phyloP scores from a whole-genome alignment of 2,888 invertebrate genomes.

The Dermolepida albohirtum region DNA sequence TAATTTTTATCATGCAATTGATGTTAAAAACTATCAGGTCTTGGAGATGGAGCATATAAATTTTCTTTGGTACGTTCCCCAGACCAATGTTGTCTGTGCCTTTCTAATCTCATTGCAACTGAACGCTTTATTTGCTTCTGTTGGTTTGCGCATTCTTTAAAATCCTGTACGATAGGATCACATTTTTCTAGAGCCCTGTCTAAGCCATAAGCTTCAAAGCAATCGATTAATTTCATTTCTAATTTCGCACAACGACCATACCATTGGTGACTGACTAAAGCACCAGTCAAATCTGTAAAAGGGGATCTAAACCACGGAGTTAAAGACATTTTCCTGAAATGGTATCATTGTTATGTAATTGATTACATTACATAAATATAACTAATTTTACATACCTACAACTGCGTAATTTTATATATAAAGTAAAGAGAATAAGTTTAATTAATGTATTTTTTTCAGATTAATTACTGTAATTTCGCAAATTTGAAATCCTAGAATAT shows the following conservation, averaged over 20 bases:
- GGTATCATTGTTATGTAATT: conserved; percentile 28
- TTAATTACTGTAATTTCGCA: too few species aligned
- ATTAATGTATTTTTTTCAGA: too few species aligned
- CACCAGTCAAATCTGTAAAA: conserved; percentile 78
- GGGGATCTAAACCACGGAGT: conserved; percentile 77
- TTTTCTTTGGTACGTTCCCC: conserved; percentile 71
- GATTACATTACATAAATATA: neutral
- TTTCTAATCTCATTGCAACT: conserved; percentile 73
- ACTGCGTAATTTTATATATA: neutral
- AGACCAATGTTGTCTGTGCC: conserved; percentile 70
- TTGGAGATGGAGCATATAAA: conserved; percentile 68
- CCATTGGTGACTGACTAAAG: conserved; percentile 74
- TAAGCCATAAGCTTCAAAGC: conserved; percentile 83
- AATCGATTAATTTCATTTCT: conserved; percentile 80
- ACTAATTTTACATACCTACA: conserved; percentile 9
- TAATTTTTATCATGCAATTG: neutral
- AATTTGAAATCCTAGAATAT: too few species aligned
- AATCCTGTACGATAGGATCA: conserved; percentile 73
- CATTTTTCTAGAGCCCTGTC: conserved; percentile 76
- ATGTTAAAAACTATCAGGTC: conserved; percentile 70
- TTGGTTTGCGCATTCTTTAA: conserved; percentile 75
- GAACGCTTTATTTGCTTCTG: conserved; percentile 73
- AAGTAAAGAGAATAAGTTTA: neutral
- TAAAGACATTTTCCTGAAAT: conserved; percentile 67
- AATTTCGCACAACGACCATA: conserved; percentile 74